A percentile compares a stretch with the other conserved stretches of the same genome.
phyloP scores from a whole-genome alignment of 2,113 vertebrate genomes.

The Pungitius pungitius region DNA sequence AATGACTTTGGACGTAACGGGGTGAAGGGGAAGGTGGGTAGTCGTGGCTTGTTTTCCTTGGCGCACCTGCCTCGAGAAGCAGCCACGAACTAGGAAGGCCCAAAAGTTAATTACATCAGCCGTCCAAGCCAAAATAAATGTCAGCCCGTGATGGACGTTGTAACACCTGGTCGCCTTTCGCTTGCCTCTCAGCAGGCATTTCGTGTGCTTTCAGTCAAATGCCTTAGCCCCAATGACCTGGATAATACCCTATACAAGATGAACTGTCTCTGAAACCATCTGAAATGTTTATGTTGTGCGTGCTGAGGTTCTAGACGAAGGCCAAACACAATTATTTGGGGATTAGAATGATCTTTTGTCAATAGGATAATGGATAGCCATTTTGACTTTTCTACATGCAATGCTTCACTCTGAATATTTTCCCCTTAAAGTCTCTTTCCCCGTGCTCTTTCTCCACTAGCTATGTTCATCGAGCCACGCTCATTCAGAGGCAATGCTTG shows the following conservation, averaged over 20 bases:
- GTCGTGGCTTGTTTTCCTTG: slow-evolving; percentile 72
- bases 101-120: slow-evolving; percentile 79
- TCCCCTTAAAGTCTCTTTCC: background rate
- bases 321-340: background rate
- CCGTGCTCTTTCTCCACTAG: slow-evolving; percentile 1
- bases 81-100: slow-evolving; percentile 70
- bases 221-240: slow-evolving; percentile 18
- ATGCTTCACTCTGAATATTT: slow-evolving; percentile 3
- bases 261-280: background rate
- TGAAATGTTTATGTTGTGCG: background rate
- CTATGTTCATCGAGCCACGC: slow-evolving; percentile 55
- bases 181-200: slow-evolving; percentile 52
- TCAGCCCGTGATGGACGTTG: slow-evolving; percentile 66
- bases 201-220: slow-evolving; percentile 52
- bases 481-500: slow-evolving; percentile 45
- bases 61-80: slow-evolving; percentile 69
- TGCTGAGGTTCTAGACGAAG: background rate
- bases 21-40: slow-evolving; percentile 45
- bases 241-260: slow-evolving; percentile 17
- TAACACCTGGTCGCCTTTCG: slow-evolving; percentile 63
- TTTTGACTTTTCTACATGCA: background rate
- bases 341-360: background rate
- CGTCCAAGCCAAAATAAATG: slow-evolving; percentile 75
- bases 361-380: background rate
- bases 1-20: slow-evolving; percentile 50